These are phyloP conservation scores for Phalacrocorax pelagicus DNA, from an alignment of 2,113 vertebrate genomes.

Conservation along the genomic window DNA sequence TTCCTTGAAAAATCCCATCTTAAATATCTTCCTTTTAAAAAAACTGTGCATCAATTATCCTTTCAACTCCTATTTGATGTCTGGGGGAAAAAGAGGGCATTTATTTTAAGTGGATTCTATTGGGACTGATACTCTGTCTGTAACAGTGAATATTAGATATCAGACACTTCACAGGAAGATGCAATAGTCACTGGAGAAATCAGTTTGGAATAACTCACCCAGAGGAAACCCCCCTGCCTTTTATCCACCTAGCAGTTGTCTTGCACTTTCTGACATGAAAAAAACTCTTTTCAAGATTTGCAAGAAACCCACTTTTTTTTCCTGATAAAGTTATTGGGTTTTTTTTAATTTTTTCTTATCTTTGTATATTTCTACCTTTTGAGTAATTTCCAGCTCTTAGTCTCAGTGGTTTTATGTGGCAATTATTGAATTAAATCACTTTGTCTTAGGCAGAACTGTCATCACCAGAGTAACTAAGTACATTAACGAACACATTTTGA, in stretches of 20 bases:
- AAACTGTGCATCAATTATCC: background rate
- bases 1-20: background rate
- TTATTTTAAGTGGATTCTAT: background rate
- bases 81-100: rapidly evolving
- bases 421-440: constrained; percentile 24
- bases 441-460: background rate
- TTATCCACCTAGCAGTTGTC: background rate
- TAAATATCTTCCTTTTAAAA: background rate
- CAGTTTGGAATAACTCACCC: background rate
- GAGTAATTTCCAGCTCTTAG: background rate
- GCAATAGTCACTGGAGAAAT: background rate
- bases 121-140: background rate
- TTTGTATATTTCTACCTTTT: background rate
- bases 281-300: background rate
- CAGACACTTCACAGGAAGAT: background rate
- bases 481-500: constrained; percentile 3
- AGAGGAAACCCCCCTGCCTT: background rate
- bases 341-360: background rate
- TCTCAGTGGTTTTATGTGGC: background rate
- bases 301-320: background rate
- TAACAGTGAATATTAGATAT: background rate
- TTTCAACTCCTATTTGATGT: background rate
- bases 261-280: background rate
- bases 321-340: background rate
- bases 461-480: background rate